Base-by-base conservation (phyloP, 2,797 vertebrate genomes). In the Acrossocheilus fasciatus region DNA sequence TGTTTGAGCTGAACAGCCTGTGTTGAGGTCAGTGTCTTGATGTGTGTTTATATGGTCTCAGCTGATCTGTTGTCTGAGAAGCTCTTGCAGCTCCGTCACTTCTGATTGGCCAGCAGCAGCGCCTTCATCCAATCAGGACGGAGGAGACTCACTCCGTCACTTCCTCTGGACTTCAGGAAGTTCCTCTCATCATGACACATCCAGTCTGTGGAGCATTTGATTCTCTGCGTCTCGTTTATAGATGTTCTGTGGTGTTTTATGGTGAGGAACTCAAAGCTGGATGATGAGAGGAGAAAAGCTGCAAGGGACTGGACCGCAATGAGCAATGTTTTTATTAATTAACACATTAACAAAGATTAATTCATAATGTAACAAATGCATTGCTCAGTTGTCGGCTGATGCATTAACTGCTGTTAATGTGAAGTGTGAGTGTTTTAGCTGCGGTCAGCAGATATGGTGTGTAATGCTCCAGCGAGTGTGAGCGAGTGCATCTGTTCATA, bases 31-130 rank as follows among this genome's bases (percentile, higher is more conserved):
- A 34, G 62, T 66, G 62, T 66, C 62, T 34, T 7, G 62, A 66
- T 66, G 62, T 12, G 39, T n/a, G 20, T 45, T 73, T 73, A 47
- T 47, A 45, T 17, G 41, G 43, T 41, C 62, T 66, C 62, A 66
- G 41, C 70, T 45, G 70, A 72, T 43, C 39, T 47, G 70, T 20
- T 43, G 26, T 64, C 62, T 43, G 41, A 43, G 41, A 43, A 8
- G 30, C 30, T 30, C 30, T 30, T 1, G 30, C 30, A 30, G 30
- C 30, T 30, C 30, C 30, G 30, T 30, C 30, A 15, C 11, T 30
- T 64, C 73, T 12, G 73, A 76, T 23, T 54, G 73, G 73, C n/a
- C 73, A 34, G 59, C 59, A 26, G 59, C 59, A 64, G n/a, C 17
- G 23, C 4, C 26, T 52, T 23, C 1, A 76, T 76, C 73, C 47